These are phyloP conservation scores for Turnix velox DNA, from an alignment of 2,113 vertebrate species.

Conservation along the genomic window DNA sequence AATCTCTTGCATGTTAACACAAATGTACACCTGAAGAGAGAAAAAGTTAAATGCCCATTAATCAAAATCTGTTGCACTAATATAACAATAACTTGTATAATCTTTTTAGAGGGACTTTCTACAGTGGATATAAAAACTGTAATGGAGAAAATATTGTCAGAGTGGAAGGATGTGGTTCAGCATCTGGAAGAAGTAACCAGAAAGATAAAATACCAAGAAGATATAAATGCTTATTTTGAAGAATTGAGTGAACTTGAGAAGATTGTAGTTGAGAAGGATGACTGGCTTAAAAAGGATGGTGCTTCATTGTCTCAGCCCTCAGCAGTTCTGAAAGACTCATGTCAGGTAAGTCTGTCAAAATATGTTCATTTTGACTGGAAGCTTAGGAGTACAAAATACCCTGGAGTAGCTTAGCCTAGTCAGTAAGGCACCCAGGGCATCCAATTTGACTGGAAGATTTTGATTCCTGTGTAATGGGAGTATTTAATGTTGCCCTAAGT, in stretches of 20 bases:
- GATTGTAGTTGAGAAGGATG: constrained; percentile 74
- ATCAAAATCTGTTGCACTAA: background rate
- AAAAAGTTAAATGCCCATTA: background rate
- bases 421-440: background rate
- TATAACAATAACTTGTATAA: background rate
- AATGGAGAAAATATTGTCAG: constrained; percentile 69
- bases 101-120: constrained; percentile 74
- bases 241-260: constrained; percentile 77
- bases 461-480: background rate
- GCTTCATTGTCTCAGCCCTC: constrained; percentile 40
- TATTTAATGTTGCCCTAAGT: background rate
- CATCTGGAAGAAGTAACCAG: constrained; percentile 74
- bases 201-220: constrained; percentile 77
- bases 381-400: background rate
- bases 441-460: background rate
- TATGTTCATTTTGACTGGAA: background rate
- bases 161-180: constrained; percentile 76
- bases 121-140: constrained; percentile 60
- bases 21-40: background rate
- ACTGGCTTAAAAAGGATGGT: constrained; percentile 64
- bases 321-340: constrained; percentile 67
- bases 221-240: constrained; percentile 72
- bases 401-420: background rate
- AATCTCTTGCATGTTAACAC: background rate
- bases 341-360: constrained; percentile 75